Conservation (phyloP, 2,113 vertebrate species). For the Aegithalos caudatus region DNA sequence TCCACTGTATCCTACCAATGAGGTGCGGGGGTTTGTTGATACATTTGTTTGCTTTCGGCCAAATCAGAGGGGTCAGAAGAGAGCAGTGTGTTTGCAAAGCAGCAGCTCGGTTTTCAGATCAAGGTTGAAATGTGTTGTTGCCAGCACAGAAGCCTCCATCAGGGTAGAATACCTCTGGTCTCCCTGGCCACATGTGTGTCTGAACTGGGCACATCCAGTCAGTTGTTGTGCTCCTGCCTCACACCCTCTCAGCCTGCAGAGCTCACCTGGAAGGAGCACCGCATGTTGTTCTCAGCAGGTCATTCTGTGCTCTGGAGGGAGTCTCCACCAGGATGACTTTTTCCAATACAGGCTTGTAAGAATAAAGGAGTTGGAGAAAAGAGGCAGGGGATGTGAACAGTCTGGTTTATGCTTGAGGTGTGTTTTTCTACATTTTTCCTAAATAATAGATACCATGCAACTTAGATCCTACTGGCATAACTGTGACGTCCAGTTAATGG, state of each 20-base stretch:
- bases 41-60: not conserved
- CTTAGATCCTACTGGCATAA: not conserved
- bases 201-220: not conserved
- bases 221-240: not conserved
- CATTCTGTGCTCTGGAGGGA: not conserved
- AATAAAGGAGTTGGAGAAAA: not conserved
- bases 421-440: not conserved
- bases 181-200: not conserved
- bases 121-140: not conserved
- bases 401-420: not conserved
- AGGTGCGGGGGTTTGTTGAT: not conserved
- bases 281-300: not conserved
- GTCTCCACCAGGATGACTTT: not conserved
- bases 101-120: not conserved
- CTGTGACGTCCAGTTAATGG: not conserved
- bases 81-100: not conserved
- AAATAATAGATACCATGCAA: not conserved
- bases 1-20: not conserved
- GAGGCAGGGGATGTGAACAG: not conserved
- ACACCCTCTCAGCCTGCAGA: not conserved
- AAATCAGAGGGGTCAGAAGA: not conserved
- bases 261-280: not conserved
- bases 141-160: not conserved
- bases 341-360: not conserved
- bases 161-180: fast-evolving